Evolutionary conservation across 2,888 invertebrate genomes (phyloP), one percentile per base, ranked within the genome.

Genomic region (Rhagonycha fulva): DNA sequence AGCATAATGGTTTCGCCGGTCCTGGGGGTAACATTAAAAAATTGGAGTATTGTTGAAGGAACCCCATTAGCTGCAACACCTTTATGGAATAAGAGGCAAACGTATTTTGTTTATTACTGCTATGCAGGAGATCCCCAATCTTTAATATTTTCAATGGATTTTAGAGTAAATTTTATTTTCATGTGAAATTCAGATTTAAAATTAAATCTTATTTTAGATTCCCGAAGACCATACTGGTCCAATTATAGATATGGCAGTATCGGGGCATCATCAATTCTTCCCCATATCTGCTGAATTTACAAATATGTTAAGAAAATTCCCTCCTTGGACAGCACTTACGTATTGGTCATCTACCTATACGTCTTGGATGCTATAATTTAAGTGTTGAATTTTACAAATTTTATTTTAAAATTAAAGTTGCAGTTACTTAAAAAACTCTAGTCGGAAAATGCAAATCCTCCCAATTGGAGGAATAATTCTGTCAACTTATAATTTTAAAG

Each of bases 311-410:
- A 84, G 84, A 12, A 89, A 91, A 82, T 91, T 94, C 84, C 94
- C 94, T 47, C 83, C 88, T 0, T 92, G 92, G 92, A 89, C 91
- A 30, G 92, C 93, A 23, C 88, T 91, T 72, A 91, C 91, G 47
- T 92, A 92, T 78, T 94, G 94, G 94, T 91, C 92, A 76, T 92
- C 93, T 2, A 91, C 92, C 70, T 91, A 93, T 84, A 92, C 93
- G 81, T 91, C 93, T 9, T 92, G 88, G 88, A 82, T 86, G 69
- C 77, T 88, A 76, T 87, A 85, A 82, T 78, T 14, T 30, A 47
- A 66, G 14, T 24, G 63, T 66, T 66, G 9, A 66, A 24, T 66
- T 66, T 24, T 66, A 66, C 11, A 24, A 66, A 66, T 26, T 47
- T 47, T 47, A 47, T 47, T 47, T 47, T 47, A 47, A 47, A 47